Evolutionary conservation across 30 jellyfish, hydroid and myxozoan genomes (phyloP).

Genomic region (Catostylus mosaicus): DNA sequence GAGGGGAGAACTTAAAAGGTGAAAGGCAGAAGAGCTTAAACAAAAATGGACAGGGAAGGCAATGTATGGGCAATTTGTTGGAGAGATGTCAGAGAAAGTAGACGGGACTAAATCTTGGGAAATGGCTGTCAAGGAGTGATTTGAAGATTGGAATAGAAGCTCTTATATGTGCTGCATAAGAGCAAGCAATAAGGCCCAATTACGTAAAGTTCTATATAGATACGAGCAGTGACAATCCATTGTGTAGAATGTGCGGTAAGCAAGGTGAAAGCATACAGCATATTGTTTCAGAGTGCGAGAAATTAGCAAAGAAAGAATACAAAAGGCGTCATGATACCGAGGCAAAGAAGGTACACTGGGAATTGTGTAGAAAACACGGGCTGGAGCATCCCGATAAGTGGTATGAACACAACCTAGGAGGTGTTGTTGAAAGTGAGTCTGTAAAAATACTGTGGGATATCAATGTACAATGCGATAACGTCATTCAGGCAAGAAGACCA

Average conservation of each 20-base stretch:
- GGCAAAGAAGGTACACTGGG: constrained; percentile 44
- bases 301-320: constrained; percentile 34
- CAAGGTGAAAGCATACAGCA: constrained; percentile 23
- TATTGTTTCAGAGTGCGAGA: constrained; percentile 27
- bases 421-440: constrained; percentile 32
- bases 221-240: no score
- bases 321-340: constrained; percentile 20
- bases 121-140: constrained; percentile 43
- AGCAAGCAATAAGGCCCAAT: constrained; percentile 24
- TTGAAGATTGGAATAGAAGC: constrained; percentile 29
- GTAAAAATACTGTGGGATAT: constrained; percentile 39
- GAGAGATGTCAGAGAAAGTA: constrained; percentile 32
- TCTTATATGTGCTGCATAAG: constrained; percentile 25
- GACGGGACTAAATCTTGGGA: constrained; percentile 25
- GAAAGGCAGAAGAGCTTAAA: constrained; percentile 37
- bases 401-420: constrained; percentile 30
- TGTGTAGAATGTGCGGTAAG: constrained; percentile 17
- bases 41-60: constrained; percentile 29
- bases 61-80: constrained; percentile 8
- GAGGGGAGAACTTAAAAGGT: constrained; percentile 43
- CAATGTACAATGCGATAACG: constrained; percentile 23
- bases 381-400: not conserved
- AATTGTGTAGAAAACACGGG: constrained; percentile 5
- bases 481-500: constrained; percentile 45
- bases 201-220: constrained; percentile 7